Conservation (phyloP, 53 echinoderm and acorn worm species). For the Holothuria scabra region DNA sequence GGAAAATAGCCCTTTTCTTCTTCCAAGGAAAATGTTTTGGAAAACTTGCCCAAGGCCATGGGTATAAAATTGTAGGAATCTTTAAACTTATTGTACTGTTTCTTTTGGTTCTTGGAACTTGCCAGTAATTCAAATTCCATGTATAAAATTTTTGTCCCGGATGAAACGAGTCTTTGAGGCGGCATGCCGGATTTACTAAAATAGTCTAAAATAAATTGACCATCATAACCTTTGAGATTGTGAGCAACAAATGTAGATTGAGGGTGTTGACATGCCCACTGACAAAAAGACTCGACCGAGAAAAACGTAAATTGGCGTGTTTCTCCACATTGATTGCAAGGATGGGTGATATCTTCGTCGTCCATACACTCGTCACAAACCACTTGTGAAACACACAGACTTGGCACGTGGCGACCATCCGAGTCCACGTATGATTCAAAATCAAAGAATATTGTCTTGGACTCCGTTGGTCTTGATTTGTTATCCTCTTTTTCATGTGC, state of each 20-base stretch:
- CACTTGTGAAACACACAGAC: not conserved
- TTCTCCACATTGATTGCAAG: not conserved
- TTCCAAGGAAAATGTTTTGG: conserved; percentile 23
- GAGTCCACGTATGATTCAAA: conserved; percentile 19
- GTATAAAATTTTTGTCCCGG: conserved; percentile 19
- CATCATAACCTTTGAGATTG: conserved; percentile 47
- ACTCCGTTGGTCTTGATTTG: not conserved
- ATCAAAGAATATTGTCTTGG: not conserved
- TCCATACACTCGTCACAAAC: not conserved
- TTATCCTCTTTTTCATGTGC: not conserved
- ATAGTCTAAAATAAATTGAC: conserved; percentile 6
- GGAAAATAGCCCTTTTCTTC: conserved; percentile 44
- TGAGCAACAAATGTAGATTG: conserved; percentile 13
- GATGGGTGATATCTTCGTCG: not conserved
- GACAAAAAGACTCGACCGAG: conserved; percentile 21
- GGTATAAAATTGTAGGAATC: conserved; percentile 41
- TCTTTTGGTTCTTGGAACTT: not conserved
- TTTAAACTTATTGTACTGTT: conserved; percentile 12
- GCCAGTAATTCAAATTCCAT: conserved; percentile 1
- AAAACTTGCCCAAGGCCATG: conserved; percentile 18
- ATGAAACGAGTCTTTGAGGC: not conserved
- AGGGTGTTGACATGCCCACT: not conserved
- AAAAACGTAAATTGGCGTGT: not conserved
- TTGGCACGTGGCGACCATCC: conserved; percentile 19
- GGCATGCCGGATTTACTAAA: not conserved